A percentile compares a stretch with the other conserved stretches of the same genome.
phyloP scores from a whole-genome alignment of 2,888 invertebrate species.

The Agrotis clavis region DNA sequence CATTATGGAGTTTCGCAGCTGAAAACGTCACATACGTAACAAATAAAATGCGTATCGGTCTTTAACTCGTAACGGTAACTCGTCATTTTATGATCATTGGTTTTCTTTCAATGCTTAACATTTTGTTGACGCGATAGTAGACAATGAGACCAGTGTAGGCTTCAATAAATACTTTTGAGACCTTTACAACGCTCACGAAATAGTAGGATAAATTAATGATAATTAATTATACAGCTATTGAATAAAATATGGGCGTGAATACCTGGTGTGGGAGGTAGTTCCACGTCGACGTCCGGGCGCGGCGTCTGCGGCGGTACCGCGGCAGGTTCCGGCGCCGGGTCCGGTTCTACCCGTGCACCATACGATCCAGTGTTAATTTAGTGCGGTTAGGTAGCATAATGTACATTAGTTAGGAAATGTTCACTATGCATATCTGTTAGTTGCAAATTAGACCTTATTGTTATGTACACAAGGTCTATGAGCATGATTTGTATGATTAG shows the following conservation, averaged over 20 bases:
- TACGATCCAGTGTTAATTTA: constrained; percentile 61
- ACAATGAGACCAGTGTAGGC: too few species aligned
- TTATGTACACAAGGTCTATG: neutral
- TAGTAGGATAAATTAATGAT: too few species aligned
- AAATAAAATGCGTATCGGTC: too few species aligned
- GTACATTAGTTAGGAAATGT: constrained; percentile 49
- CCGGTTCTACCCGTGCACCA: constrained; percentile 79
- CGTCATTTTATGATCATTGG: too few species aligned
- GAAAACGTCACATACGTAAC: too few species aligned
- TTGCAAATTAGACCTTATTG: constrained; percentile 8
- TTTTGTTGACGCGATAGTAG: too few species aligned
- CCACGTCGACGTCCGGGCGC: constrained; percentile 76
- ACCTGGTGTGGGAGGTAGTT: constrained; percentile 86
- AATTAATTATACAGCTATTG: too few species aligned
- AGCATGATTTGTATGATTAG: neutral
- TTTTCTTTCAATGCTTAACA: too few species aligned
- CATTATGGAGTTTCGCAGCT: too few species aligned
- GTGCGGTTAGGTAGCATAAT: constrained; percentile 67
- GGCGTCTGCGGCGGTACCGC: constrained; percentile 76
- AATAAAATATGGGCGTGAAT: constrained; percentile 33
- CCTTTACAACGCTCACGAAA: too few species aligned
- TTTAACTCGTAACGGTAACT: too few species aligned
- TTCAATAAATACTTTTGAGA: too few species aligned
- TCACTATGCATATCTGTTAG: constrained; percentile 38
- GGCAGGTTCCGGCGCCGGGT: constrained; percentile 71